Base-by-base conservation (phyloP, 1,140 invertebrate species). In the Zaprionus ornatus region DNA sequence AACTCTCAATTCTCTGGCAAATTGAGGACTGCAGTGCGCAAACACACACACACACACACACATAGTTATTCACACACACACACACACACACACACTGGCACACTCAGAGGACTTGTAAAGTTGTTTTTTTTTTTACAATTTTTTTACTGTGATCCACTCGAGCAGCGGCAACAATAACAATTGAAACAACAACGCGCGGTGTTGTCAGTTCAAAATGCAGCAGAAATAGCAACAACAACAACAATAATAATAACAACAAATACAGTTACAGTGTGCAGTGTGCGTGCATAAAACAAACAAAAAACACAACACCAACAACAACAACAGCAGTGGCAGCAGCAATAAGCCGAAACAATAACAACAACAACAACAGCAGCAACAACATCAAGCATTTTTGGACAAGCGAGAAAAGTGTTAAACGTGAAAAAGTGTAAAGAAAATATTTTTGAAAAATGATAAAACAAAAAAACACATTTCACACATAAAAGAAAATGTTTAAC, bases 81-180 rank as follows among this genome's bases (percentile, higher is more conserved):
- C 40, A 66, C 17, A 23, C 40, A 70, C 32, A 42, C 23, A 32
- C 35, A 70, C 62, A 74, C 48, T 50, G 40, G 29, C 48, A 61
- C 42, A 37, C 21, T 19, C n/a, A 37, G 19, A 50, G 37, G 29
- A 61, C 45, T 71, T 64, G 66, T 37, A 42, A 50, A 35, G 50
- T 54, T 54, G 21, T 21, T 29, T 77, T 88, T 87, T 87, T 90
- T 90, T 85, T 71, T 65, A 32, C 42, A 32, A 61, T 76, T 87
- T 90, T 88, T 90, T 90, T 79, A 64, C 79, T 78, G 81, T 90
- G 87, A 74, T 69, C 65, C 45, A 64, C 21, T 17, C 37, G 60
- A 63, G 35, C 60, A 64, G 27, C 63, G 13, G 35, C 60, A 52
- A 48, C 62, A 63, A 63, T 12, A 74, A 52, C 56, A 55, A 70